Conservation (phyloP, 2,113 vertebrate species). For the Brachypodius melanocephalos region DNA sequence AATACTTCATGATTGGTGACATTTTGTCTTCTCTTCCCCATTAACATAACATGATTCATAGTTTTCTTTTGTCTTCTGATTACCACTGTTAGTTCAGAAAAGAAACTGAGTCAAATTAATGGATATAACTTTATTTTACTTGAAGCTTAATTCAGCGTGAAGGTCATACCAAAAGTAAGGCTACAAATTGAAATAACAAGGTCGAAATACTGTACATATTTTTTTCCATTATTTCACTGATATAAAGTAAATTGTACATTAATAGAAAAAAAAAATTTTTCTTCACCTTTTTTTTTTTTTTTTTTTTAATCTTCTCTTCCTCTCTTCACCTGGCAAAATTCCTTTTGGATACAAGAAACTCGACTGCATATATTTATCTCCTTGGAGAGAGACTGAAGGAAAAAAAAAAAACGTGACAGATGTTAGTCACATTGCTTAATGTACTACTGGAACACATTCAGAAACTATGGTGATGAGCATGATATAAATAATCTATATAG, state of each 20-base stretch:
- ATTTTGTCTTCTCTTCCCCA: not conserved
- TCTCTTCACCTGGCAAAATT: not conserved
- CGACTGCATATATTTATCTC: not conserved
- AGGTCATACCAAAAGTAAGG: not conserved
- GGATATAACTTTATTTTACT: not conserved
- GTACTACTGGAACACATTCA: conserved; percentile 27
- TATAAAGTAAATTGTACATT: not conserved
- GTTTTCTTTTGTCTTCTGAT: not conserved
- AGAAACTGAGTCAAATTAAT: not conserved
- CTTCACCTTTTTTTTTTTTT: not conserved
- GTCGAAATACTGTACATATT: not conserved
- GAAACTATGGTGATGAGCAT: conserved; percentile 25
- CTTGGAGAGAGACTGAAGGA: not conserved
- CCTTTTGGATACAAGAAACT: not conserved
- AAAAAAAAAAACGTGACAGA: conserved; percentile 10
- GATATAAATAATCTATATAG: conserved; percentile 32
- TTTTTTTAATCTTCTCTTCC: not conserved
- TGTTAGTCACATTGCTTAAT: conserved; percentile 45
- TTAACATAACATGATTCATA: not conserved
- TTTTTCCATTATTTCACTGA: not conserved
- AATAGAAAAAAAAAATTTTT: not conserved
- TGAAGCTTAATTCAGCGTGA: not conserved
- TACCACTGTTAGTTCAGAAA: not conserved
- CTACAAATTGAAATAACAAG: not conserved
- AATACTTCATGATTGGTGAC: not conserved